Conservation (phyloP, 2,797 vertebrate genomes). For the Pteropus rufus region DNA sequence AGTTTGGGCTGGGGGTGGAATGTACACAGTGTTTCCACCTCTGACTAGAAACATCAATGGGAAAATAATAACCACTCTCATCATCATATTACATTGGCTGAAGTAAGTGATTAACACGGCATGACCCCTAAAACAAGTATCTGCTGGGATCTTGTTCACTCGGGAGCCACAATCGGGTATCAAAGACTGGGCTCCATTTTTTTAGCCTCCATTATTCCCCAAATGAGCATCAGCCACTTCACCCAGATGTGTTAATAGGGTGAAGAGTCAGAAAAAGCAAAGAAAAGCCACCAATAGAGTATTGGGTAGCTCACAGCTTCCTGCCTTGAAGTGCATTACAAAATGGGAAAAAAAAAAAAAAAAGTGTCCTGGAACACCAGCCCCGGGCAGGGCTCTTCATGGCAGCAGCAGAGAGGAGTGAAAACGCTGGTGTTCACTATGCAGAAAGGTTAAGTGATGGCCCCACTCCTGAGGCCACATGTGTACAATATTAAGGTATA, state of each 20-base stretch:
- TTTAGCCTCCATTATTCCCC: not conserved
- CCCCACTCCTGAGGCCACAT: not conserved
- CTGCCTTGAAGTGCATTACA: not conserved
- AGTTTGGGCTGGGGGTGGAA: not conserved
- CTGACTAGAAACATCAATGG: not conserved
- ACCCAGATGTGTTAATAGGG: not conserved
- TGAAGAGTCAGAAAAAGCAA: not conserved
- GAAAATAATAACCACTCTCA: constrained; percentile 16
- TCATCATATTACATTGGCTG: not conserved
- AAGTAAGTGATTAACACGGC: not conserved
- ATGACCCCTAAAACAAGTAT: not conserved
- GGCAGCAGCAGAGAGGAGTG: fast-evolving
- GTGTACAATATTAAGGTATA: not conserved
- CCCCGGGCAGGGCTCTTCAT: not conserved
- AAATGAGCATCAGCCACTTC: not conserved
- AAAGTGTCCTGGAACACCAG: not conserved
- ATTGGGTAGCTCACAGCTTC: not conserved
- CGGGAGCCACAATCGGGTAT: not conserved
- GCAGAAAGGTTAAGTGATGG: not conserved
- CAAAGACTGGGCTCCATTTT: not conserved
- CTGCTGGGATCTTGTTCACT: not conserved
- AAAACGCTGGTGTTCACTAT: fast-evolving
- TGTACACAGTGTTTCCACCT: not conserved
- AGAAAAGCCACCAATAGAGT: not conserved
- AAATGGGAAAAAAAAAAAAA: not conserved